Conservation (phyloP, 1,140 invertebrate species). For the Lepidostoma basale region DNA sequence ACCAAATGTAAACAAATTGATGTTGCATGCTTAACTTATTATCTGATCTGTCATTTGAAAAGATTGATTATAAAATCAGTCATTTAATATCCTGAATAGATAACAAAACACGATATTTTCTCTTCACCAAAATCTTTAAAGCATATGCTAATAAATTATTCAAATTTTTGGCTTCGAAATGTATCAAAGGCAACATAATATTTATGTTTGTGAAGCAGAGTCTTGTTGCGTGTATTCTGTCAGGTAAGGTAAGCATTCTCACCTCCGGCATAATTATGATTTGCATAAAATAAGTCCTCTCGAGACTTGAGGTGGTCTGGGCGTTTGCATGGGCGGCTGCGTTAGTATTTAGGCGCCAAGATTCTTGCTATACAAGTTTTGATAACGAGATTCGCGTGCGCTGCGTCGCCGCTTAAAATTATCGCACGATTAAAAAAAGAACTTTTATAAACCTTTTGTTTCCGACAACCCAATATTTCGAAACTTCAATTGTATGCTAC, state of each 20-base stretch:
- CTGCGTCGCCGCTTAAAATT: background rate
- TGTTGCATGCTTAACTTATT: too few species aligned
- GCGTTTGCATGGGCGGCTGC: constrained; percentile 22
- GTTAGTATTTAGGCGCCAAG: constrained; percentile 21
- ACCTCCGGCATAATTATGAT: background rate
- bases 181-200: background rate
- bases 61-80: background rate
- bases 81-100: background rate
- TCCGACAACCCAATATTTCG: background rate
- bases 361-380: constrained; percentile 5
- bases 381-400: background rate
- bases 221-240: background rate
- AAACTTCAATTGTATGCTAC: background rate
- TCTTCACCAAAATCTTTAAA: background rate
- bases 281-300: constrained; percentile 5
- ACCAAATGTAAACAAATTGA: too few species aligned
- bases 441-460: background rate
- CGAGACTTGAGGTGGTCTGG: background rate
- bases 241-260: constrained; percentile 7
- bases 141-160: background rate
- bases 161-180: background rate
- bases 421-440: background rate
- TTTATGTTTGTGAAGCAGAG: background rate
- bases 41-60: too few species aligned
- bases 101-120: background rate